Evolutionary conservation across 2,113 vertebrate genomes (phyloP).

Genomic region (Barbus barbus): DNA sequence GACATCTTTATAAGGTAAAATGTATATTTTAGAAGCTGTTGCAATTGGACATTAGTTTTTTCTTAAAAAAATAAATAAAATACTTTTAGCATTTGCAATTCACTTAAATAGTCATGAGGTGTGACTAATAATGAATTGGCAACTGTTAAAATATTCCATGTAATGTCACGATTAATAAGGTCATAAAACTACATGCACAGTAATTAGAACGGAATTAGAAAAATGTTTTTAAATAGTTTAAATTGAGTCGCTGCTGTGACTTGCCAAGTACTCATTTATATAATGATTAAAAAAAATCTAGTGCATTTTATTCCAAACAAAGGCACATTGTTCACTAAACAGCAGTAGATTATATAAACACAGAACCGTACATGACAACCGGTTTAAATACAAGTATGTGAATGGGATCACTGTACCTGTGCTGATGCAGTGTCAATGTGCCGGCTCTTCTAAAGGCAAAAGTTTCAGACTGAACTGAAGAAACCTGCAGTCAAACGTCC

Average conservation of each 20-base stretch:
- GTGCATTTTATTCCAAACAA: neutral
- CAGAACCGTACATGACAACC: neutral
- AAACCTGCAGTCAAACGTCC: neutral
- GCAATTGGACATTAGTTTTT: neutral
- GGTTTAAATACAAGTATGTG: neutral
- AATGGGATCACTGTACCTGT: slow-evolving; percentile 10
- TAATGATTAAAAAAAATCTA: neutral
- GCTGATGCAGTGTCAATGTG: neutral
- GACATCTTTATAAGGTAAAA: neutral
- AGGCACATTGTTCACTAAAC: neutral
- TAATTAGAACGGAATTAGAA: neutral
- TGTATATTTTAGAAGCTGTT: neutral
- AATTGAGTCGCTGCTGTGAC: neutral
- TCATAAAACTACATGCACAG: neutral
- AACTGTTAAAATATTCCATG: neutral
- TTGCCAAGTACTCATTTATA: neutral
- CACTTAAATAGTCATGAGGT: neutral
- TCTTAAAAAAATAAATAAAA: no score
- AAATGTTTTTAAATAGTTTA: neutral
- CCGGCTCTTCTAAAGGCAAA: neutral
- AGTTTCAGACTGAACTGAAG: neutral
- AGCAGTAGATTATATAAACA: neutral
- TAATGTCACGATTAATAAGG: neutral
- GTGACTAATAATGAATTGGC: neutral
- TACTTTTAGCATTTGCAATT: neutral